Evolutionary conservation across 2,888 invertebrate species (phyloP).

Genomic region (Netelia inedita): DNA sequence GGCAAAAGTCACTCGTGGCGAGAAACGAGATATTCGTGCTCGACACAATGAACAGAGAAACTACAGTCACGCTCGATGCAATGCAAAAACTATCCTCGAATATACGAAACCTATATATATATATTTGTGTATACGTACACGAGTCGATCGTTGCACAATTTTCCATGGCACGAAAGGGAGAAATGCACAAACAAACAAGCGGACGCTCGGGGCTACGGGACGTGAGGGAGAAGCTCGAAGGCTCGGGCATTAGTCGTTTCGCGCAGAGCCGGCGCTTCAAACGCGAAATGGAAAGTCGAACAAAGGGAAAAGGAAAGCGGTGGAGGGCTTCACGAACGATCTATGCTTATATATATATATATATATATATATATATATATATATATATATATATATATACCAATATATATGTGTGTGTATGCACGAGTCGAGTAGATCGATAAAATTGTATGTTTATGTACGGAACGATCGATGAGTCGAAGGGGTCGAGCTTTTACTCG

Average conservation of each 20-base stretch:
- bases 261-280: constrained; percentile 79
- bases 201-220: constrained; percentile 56
- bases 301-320: constrained; percentile 76
- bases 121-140: constrained; percentile 23
- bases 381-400: constrained; percentile 4
- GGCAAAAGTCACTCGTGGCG: constrained; percentile 11
- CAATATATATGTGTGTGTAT: not conserved
- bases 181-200: constrained; percentile 67
- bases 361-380: not conserved
- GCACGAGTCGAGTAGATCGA: constrained; percentile 75
- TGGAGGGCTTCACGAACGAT: constrained; percentile 26
- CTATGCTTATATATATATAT: not conserved
- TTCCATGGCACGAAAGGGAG: constrained; percentile 36
- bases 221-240: constrained; percentile 69
- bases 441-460: constrained; percentile 82
- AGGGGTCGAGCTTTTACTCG: constrained; percentile 73
- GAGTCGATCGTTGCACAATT: not conserved
- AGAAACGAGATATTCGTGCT: constrained; percentile 35
- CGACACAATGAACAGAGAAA: constrained; percentile 51
- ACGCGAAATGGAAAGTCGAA: constrained; percentile 81
- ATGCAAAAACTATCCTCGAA: constrained; percentile 31
- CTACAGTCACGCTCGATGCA: constrained; percentile 46
- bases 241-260: constrained; percentile 81
- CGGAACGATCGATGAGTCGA: constrained; percentile 80
- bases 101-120: not conserved